These are phyloP conservation scores for Urosaurus nigricauda DNA, from an alignment of 2,797 vertebrate genomes.

Conservation along the genomic window DNA sequence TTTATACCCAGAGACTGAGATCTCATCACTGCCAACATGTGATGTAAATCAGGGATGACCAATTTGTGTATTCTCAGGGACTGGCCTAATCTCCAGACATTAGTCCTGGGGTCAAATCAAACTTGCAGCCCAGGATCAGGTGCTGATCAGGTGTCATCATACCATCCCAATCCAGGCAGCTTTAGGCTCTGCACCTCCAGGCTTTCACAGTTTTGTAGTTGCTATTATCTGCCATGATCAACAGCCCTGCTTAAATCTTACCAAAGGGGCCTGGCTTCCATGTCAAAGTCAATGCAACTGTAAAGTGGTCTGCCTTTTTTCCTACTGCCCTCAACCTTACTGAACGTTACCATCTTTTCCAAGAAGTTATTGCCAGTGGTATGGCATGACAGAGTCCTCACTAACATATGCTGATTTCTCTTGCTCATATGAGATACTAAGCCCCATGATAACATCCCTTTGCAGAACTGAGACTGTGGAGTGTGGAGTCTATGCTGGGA, in stretches of 20 bases:
- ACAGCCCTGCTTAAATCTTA: too few species aligned
- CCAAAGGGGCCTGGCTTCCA: too few species aligned
- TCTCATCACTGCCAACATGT: conserved; percentile 43
- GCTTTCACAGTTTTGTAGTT: too few species aligned
- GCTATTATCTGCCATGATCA: too few species aligned
- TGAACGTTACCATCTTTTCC: too few species aligned
- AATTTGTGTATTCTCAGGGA: not conserved
- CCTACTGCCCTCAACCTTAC: too few species aligned
- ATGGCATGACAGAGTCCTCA: not conserved
- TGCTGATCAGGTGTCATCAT: not conserved
- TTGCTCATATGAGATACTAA: not conserved
- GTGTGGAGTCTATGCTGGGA: not conserved
- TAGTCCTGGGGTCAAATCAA: not conserved
- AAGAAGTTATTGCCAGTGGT: too few species aligned
- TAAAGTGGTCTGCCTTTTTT: too few species aligned
- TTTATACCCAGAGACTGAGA: conserved; percentile 59
- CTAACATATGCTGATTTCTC: not conserved
- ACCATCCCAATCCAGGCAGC: not conserved
- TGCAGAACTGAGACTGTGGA: not conserved
- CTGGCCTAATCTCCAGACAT: not conserved
- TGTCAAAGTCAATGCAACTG: too few species aligned
- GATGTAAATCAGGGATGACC: not conserved
- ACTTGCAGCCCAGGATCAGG: not conserved
- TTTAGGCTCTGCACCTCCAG: not conserved
- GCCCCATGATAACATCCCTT: not conserved